Evolutionary conservation across 2,113 vertebrate genomes (phyloP).

Genomic region (Ellobius talpinus): DNA sequence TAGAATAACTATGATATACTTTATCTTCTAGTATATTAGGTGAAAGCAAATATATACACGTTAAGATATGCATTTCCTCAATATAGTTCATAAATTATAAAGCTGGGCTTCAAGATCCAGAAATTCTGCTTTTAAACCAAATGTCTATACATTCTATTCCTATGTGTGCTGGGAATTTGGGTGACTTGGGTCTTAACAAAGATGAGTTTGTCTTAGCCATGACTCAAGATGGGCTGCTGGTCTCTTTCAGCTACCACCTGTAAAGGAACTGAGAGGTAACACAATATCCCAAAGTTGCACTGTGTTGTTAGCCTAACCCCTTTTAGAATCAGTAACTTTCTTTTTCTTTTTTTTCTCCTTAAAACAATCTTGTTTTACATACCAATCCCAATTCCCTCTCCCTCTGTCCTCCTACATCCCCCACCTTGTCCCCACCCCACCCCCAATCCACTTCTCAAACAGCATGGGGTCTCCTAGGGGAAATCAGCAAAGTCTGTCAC

Average conservation of each 20-base stretch:
- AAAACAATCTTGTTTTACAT: too few relatives aligned
- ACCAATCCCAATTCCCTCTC: too few relatives aligned
- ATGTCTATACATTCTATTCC: background rate
- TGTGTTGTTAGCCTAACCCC: constrained; percentile 55
- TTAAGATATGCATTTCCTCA: constrained; percentile 10
- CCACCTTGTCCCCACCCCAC: too few relatives aligned
- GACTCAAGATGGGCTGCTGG: background rate
- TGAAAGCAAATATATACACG: background rate
- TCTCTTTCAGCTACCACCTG: constrained; percentile 22
- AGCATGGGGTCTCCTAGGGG: too few relatives aligned
- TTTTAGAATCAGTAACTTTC: background rate
- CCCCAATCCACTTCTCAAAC: too few relatives aligned
- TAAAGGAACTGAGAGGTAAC: background rate
- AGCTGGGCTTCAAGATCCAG: background rate
- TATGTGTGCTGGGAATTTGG: background rate
- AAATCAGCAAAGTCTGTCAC: too few relatives aligned
- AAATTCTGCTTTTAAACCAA: constrained; percentile 11
- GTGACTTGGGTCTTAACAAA: constrained; percentile 46
- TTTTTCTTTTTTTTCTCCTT: background rate
- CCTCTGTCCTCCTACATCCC: too few relatives aligned
- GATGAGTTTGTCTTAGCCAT: constrained; percentile 26
- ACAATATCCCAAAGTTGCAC: background rate
- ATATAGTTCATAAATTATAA: background rate
- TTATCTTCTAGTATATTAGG: background rate
- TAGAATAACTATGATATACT: background rate